A percentile compares a stretch with the other conserved stretches of the same genome.
Evolutionary conservation across 2,888 invertebrate species (phyloP).

Genomic region (Phengaris alcon): DNA sequence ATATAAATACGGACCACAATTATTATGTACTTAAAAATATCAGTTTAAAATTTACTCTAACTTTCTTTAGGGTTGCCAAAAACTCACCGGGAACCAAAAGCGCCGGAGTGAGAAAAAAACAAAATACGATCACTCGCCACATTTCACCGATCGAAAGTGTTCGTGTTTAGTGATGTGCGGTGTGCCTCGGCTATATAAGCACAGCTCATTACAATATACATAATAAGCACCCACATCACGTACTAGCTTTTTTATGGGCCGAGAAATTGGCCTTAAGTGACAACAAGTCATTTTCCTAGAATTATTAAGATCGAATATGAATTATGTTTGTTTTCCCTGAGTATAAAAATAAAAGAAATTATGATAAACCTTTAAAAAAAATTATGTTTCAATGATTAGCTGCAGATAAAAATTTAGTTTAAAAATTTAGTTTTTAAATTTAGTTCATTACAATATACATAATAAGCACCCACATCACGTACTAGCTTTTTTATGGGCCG

Average conservation of each 20-base stretch:
- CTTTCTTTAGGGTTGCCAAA: not conserved
- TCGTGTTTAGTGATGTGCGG: not conserved
- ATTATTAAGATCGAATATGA: not conserved
- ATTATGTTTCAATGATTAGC: too few relatives aligned
- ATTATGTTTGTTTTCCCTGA: too few relatives aligned
- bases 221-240: constrained; percentile 56
- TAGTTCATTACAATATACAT: constrained; percentile 48
- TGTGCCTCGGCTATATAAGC: constrained; percentile 39
- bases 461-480: constrained; percentile 55
- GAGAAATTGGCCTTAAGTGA: constrained; percentile 35
- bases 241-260: constrained; percentile 31
- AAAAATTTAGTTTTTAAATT: too few relatives aligned
- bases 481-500: constrained; percentile 30
- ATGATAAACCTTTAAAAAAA: too few relatives aligned
- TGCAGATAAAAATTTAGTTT: too few relatives aligned
- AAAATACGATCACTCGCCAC: constrained; percentile 32
- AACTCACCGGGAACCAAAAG: constrained; percentile 29
- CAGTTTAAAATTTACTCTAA: too few relatives aligned
- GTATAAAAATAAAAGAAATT: too few relatives aligned
- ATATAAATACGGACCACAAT: too few relatives aligned
- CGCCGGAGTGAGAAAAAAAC: constrained; percentile 15
- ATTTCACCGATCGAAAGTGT: constrained; percentile 31
- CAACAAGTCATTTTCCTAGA: constrained; percentile 26
- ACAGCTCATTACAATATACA: constrained; percentile 46
- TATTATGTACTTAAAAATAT: too few relatives aligned